phyloP scores from a whole-genome alignment of 2,797 vertebrate species.

The Chelmon rostratus region DNA sequence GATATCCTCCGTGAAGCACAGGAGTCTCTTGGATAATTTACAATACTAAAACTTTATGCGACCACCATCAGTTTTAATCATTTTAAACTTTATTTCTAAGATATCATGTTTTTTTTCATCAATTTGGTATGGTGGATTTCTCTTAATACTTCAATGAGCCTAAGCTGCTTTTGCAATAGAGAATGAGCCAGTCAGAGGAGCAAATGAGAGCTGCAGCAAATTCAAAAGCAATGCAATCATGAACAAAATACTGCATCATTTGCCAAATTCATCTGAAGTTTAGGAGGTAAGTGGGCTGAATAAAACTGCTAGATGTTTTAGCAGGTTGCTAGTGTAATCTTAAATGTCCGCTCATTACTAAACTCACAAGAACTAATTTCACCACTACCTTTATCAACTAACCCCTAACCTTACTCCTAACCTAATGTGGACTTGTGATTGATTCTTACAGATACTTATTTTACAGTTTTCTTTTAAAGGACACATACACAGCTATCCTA shows the following conservation, averaged over 20 bases:
- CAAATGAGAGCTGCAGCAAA: neutral
- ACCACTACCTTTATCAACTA: no score
- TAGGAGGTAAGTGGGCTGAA: neutral
- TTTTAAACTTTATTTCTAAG: neutral
- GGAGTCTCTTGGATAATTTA: conserved; percentile 1
- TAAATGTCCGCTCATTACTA: neutral
- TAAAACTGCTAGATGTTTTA: conserved; percentile 20
- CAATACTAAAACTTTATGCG: neutral
- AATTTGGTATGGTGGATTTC: neutral
- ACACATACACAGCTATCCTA: neutral
- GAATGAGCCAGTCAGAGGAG: neutral
- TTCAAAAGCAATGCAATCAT: conserved; percentile 4
- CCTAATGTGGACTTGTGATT: neutral
- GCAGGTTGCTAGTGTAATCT: neutral
- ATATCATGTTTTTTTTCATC: no score
- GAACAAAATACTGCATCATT: conserved; percentile 7
- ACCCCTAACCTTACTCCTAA: no score
- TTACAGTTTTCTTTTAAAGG: neutral
- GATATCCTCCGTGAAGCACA: neutral
- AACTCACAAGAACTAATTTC: no score
- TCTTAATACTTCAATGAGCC: neutral
- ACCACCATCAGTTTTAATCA: neutral
- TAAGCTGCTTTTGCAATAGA: neutral
- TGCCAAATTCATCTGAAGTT: conserved; percentile 1
- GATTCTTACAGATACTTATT: neutral